Conservation (phyloP, 1,140 invertebrate genomes). For the Bombus waltoni region DNA sequence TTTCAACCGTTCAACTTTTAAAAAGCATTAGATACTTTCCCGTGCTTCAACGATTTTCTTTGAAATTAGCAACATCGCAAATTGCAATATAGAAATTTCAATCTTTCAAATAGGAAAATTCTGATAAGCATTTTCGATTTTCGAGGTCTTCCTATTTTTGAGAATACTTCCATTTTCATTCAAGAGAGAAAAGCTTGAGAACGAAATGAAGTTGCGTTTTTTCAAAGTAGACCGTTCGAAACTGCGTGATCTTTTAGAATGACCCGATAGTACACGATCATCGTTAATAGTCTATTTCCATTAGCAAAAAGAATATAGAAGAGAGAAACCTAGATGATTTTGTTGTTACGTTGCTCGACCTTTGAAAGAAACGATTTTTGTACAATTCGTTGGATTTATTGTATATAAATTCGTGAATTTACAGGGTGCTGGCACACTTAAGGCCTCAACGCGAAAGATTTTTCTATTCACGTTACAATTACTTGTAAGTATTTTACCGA, state of each 20-base stretch:
- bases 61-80: too few species aligned
- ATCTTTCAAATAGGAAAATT: too few species aligned
- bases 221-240: background rate
- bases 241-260: background rate
- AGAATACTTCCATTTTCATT: too few species aligned
- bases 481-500: constrained; percentile 18
- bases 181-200: background rate
- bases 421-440: constrained; percentile 39
- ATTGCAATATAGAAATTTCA: too few species aligned
- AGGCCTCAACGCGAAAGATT: constrained; percentile 37
- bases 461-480: constrained; percentile 33
- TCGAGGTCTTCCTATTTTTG: too few species aligned
- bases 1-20: background rate
- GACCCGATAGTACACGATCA: background rate
- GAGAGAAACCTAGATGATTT: background rate
- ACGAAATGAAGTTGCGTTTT: background rate
- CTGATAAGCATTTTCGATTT: too few species aligned
- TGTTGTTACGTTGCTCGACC: background rate
- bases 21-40: background rate
- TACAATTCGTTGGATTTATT: constrained; percentile 3
- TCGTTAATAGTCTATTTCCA: background rate
- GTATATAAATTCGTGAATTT: constrained; percentile 1
- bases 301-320: background rate
- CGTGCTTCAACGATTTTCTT: too few species aligned
- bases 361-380: background rate